These are phyloP conservation scores for Diadophis punctatus DNA, from an alignment of 2,113 vertebrate genomes.

Conservation along the genomic window DNA sequence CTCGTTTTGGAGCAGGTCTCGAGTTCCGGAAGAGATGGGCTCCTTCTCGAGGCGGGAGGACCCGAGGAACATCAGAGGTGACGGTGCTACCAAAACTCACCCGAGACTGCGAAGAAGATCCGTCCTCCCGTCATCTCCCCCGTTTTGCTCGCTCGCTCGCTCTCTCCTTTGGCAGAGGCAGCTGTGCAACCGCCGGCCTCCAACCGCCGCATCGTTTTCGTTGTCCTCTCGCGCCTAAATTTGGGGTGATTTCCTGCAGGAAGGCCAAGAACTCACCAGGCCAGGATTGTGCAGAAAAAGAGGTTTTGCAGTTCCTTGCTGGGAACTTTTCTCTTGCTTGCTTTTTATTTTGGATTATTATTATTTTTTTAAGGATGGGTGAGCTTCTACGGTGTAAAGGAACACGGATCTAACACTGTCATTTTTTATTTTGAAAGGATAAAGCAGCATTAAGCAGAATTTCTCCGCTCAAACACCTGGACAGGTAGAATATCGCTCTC, in stretches of 20 bases:
- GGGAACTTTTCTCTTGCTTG: no score
- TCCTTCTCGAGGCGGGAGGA: background rate
- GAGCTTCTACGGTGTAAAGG: background rate
- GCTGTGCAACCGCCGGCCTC: background rate
- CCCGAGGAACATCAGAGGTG: background rate
- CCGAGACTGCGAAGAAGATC: background rate
- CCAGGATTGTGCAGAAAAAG: background rate
- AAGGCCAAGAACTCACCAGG: background rate
- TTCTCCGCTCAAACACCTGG: background rate
- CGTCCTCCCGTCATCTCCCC: background rate
- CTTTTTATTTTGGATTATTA: background rate
- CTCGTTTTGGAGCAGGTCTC: conserved; percentile 27
- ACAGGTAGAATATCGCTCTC: background rate
- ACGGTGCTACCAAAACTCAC: conserved; percentile 50
- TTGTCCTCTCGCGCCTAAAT: background rate
- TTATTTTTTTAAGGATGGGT: background rate
- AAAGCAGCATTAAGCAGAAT: background rate
- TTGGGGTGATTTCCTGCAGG: no score
- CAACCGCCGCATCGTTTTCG: background rate
- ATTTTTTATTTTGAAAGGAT: accelerated
- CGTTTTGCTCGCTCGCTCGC: background rate
- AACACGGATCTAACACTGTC: background rate
- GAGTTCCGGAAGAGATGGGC: background rate
- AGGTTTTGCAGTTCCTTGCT: background rate
- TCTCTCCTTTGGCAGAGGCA: background rate